Evolutionary conservation across 2,888 invertebrate genomes (phyloP).

Genomic region (Cephus spinipes): DNA sequence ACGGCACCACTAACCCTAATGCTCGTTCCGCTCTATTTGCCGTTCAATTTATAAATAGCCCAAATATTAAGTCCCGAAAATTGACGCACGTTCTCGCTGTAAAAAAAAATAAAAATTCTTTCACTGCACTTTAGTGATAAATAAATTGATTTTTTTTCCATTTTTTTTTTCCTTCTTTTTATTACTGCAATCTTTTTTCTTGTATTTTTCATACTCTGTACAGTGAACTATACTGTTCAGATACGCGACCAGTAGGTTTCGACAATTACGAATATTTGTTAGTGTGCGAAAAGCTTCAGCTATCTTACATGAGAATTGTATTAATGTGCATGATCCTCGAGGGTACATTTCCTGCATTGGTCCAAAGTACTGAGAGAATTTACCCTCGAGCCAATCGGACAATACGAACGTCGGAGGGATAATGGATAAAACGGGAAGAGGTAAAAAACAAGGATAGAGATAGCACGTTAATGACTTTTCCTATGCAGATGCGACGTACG

Average conservation of each 20-base stretch:
- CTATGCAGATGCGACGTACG: background rate
- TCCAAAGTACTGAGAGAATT: background rate
- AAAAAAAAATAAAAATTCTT: background rate
- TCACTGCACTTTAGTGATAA: background rate
- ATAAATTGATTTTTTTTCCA: background rate
- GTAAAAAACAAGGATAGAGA: background rate
- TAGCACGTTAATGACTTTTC: background rate
- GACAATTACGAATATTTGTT: background rate
- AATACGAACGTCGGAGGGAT: background rate
- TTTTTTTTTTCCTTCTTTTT: background rate
- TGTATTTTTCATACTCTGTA: background rate
- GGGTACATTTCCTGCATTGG: background rate
- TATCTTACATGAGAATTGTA: background rate
- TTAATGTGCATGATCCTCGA: background rate
- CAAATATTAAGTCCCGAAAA: background rate
- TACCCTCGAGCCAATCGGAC: background rate
- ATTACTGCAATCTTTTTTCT: background rate
- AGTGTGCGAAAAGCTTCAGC: background rate
- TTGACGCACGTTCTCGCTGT: background rate
- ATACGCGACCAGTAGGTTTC: background rate
- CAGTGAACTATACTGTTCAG: background rate
- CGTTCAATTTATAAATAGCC: background rate
- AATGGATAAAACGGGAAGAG: constrained; percentile 13
- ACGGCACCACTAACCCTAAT: background rate
- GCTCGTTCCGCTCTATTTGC: background rate